Percentiles rank a stretch among this genome's conserved stretches.
phyloP scores from a whole-genome alignment of 2,113 vertebrate species.

The Bombycilla garrulus region DNA sequence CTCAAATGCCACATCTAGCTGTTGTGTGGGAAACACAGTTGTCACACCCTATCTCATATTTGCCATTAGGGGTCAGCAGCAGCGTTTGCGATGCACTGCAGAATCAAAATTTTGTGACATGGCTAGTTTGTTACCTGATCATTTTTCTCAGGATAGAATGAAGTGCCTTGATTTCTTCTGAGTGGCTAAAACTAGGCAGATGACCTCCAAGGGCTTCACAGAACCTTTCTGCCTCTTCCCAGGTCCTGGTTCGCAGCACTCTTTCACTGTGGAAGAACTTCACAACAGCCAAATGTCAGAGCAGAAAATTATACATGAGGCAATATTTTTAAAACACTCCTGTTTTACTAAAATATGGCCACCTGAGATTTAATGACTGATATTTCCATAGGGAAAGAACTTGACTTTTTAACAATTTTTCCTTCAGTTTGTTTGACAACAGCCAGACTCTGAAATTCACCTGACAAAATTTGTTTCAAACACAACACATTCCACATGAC shows the following conservation, averaged over 20 bases:
- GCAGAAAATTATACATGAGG: not conserved
- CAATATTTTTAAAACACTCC: not conserved
- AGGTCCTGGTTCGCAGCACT: constrained; percentile 86
- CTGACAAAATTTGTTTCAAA: not conserved
- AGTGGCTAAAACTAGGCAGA: constrained; percentile 84
- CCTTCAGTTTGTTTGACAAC: not conserved
- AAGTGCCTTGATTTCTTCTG: constrained; percentile 78
- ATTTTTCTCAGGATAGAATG: constrained; percentile 76
- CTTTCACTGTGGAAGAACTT: constrained; percentile 91
- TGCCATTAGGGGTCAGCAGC: not conserved
- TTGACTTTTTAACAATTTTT: not conserved
- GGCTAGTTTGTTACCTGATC: constrained; percentile 79
- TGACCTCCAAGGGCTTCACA: constrained; percentile 88
- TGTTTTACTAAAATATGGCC: not conserved
- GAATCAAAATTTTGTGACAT: not conserved
- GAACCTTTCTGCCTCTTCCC: constrained; percentile 92
- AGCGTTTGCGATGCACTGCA: not conserved
- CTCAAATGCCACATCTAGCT: not conserved
- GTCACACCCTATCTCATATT: not conserved
- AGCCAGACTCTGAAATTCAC: not conserved
- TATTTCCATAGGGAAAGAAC: not conserved
- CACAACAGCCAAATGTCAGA: constrained; percentile 2
- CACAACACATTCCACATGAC: not conserved
- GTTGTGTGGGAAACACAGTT: not conserved
- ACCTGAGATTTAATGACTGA: not conserved